Percentiles rank a stretch among this genome's conserved stretches.
phyloP scores from a whole-genome alignment of 2,113 vertebrate genomes.

The Phaethon lepturus region DNA sequence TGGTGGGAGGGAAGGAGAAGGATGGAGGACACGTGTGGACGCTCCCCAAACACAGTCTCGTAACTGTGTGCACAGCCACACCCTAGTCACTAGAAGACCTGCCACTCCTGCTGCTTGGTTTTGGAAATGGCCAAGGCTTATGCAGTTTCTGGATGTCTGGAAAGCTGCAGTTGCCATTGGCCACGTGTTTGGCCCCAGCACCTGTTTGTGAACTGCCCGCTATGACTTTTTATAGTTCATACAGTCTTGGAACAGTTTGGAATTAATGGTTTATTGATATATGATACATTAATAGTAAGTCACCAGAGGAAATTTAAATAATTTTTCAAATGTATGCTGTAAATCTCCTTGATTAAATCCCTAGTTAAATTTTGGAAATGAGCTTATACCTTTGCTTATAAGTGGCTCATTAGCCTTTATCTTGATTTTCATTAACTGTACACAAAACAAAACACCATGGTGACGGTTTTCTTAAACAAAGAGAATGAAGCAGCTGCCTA shows the following conservation, averaged over 20 bases:
- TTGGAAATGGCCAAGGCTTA: not conserved
- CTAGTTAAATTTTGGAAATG: not conserved
- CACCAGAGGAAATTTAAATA: not conserved
- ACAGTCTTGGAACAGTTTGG: not conserved
- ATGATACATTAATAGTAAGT: not conserved
- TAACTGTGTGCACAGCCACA: not conserved
- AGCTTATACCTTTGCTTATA: not conserved
- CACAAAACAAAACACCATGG: not conserved
- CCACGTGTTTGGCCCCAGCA: not conserved
- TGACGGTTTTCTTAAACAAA: not conserved
- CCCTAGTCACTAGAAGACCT: not conserved
- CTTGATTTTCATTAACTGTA: not conserved
- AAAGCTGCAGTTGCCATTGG: not conserved
- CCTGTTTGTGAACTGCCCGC: not conserved
- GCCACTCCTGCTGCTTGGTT: not conserved
- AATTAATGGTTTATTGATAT: not conserved
- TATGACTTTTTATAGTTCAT: not conserved
- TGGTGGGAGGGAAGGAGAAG: not conserved
- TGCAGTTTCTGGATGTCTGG: not conserved
- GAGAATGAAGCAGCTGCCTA: not conserved
- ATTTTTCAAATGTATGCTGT: not conserved
- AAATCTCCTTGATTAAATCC: not conserved
- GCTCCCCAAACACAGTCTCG: not conserved
- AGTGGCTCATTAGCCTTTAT: not conserved
- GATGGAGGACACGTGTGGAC: not conserved